These are phyloP conservation scores for Tyto alba DNA, from an alignment of 2,113 vertebrate genomes.

Conservation along the genomic window DNA sequence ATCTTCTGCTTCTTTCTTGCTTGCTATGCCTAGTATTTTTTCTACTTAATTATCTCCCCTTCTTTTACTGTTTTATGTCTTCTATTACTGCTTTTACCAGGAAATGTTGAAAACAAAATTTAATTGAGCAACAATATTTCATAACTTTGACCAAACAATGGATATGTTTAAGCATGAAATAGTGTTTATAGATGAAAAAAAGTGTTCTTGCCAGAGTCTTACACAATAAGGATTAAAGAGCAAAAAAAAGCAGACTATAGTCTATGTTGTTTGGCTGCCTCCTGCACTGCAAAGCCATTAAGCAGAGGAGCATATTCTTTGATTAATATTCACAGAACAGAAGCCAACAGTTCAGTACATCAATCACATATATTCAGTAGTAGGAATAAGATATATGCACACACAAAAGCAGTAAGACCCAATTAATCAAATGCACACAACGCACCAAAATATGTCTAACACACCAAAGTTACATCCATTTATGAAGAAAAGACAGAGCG, in stretches of 20 bases:
- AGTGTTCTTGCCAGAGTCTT: slow-evolving; percentile 31
- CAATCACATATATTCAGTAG: not conserved
- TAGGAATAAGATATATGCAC: not conserved
- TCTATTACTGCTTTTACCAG: slow-evolving; percentile 17
- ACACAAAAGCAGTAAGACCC: not conserved
- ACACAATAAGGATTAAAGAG: slow-evolving; percentile 41
- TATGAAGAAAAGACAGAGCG: not conserved
- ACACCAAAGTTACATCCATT: not conserved
- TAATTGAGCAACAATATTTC: slow-evolving; percentile 56
- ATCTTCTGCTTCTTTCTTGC: not conserved
- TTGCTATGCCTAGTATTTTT: not conserved
- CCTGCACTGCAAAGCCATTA: slow-evolving; percentile 11
- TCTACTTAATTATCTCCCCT: not conserved
- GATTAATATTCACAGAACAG: slow-evolving; percentile 28
- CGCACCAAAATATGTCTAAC: not conserved
- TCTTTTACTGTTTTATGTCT: slow-evolving; percentile 11
- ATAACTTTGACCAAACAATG: slow-evolving; percentile 55
- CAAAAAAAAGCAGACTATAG: not conserved
- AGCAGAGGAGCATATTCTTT: not conserved
- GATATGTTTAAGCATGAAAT: slow-evolving; percentile 49
- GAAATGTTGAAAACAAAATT: slow-evolving; percentile 52
- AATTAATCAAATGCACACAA: slow-evolving; percentile 14
- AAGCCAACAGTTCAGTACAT: slow-evolving; percentile 24
- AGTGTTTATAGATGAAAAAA: slow-evolving; percentile 39
- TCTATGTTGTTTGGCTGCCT: not conserved